These are phyloP conservation scores for Chloropsis cyanopogon DNA, from an alignment of 2,113 vertebrate species.

Conservation along the genomic window DNA sequence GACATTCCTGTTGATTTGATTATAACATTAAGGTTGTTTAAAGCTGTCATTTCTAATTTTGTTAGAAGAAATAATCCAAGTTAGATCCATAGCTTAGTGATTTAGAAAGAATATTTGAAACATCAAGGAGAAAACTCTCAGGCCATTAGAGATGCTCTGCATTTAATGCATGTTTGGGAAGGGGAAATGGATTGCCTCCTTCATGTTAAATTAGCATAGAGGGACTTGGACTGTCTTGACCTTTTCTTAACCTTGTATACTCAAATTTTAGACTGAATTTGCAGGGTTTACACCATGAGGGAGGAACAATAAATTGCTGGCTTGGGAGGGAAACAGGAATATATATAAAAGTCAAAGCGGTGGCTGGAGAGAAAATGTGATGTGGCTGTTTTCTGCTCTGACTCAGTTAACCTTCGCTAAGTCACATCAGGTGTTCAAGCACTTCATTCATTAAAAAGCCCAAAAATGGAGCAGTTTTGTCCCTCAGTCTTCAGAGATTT, in stretches of 20 bases:
- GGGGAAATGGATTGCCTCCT: slow-evolving; percentile 26
- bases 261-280: background rate
- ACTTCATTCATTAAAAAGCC: background rate
- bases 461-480: background rate
- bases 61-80: slow-evolving; percentile 30
- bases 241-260: slow-evolving; percentile 43
- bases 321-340: background rate
- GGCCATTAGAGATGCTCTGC: slow-evolving; percentile 18
- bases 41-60: slow-evolving; percentile 62
- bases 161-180: slow-evolving; percentile 25
- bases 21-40: slow-evolving; percentile 55
- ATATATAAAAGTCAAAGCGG: background rate
- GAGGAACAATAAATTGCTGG: background rate
- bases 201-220: slow-evolving; percentile 42
- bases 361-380: background rate
- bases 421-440: background rate
- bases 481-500: background rate
- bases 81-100: slow-evolving; percentile 20
- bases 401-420: background rate
- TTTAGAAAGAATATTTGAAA: background rate
- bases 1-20: slow-evolving; percentile 57
- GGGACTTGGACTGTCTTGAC: background rate
- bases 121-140: background rate
- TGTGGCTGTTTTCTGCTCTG: background rate
- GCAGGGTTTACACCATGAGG: background rate